A percentile compares a stretch with the other conserved stretches of the same genome.
Conservation (phyloP, 2,113 vertebrate genomes). For the Ceyx margarethae region DNA sequence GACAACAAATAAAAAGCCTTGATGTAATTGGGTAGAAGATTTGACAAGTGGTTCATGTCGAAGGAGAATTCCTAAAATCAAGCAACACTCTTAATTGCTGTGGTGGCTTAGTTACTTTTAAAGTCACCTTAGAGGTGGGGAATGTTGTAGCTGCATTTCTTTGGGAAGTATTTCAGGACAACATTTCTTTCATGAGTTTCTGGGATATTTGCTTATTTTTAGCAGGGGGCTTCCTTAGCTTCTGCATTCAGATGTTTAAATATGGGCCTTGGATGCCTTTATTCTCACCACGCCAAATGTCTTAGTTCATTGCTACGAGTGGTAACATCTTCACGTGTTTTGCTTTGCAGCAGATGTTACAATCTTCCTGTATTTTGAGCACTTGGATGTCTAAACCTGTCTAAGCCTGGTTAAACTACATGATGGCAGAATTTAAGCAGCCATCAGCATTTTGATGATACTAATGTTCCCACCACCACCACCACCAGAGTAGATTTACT, state of each 20-base stretch:
- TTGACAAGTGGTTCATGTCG: neutral
- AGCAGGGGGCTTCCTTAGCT: neutral
- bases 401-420: conserved; percentile 38
- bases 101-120: neutral
- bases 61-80: neutral
- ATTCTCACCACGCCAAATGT: neutral
- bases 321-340: conserved; percentile 2
- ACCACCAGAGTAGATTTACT: conserved; percentile 6
- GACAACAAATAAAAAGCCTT: neutral
- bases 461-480: neutral
- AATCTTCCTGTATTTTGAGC: conserved; percentile 45
- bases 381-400: conserved; percentile 37
- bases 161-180: neutral
- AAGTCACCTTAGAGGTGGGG: neutral
- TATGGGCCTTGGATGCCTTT: neutral
- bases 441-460: neutral
- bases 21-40: neutral
- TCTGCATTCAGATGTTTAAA: neutral
- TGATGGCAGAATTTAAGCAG: conserved; percentile 41
- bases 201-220: neutral
- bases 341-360: conserved; percentile 37
- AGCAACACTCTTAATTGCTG: neutral
- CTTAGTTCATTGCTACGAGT: conserved; percentile 2
- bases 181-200: neutral
- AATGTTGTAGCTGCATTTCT: neutral